A percentile compares a stretch with the other conserved stretches of the same genome.
These are phyloP conservation scores for Pseudopipra pipra DNA, from an alignment of 2,113 vertebrate species.

Conservation along the genomic window DNA sequence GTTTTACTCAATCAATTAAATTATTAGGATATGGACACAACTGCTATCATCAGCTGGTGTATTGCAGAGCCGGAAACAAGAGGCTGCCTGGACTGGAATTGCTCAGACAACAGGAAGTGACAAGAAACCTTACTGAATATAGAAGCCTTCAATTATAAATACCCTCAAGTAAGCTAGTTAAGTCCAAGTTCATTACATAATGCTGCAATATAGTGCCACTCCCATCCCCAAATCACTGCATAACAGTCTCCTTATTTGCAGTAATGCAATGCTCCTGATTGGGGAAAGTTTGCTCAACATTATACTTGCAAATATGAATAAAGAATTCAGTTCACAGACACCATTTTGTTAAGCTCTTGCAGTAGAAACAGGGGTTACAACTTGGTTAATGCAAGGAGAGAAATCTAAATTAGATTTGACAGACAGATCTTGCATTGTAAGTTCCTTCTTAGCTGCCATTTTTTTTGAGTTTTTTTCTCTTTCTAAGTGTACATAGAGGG, in stretches of 20 bases:
- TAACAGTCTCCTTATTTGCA: not conserved
- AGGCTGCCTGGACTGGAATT: not conserved
- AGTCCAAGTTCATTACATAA: not conserved
- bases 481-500: not conserved
- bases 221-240: accelerated
- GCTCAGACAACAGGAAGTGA: not conserved
- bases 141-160: not conserved
- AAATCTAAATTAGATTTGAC: not conserved
- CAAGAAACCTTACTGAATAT: not conserved
- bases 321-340: not conserved
- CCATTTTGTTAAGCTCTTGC: not conserved
- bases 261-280: not conserved
- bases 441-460: not conserved
- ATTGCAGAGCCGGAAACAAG: not conserved
- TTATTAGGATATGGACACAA: not conserved
- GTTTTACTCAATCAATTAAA: not conserved
- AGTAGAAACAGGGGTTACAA: not conserved
- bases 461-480: not conserved
- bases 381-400: not conserved
- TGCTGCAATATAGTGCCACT: not conserved
- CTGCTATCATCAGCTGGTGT: not conserved
- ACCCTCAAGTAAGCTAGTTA: not conserved
- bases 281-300: not conserved
- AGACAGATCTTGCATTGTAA: not conserved
- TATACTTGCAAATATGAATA: not conserved